These are phyloP conservation scores for Caerostris extrusa DNA, from an alignment of 1,140 invertebrate species.

Conservation along the genomic window DNA sequence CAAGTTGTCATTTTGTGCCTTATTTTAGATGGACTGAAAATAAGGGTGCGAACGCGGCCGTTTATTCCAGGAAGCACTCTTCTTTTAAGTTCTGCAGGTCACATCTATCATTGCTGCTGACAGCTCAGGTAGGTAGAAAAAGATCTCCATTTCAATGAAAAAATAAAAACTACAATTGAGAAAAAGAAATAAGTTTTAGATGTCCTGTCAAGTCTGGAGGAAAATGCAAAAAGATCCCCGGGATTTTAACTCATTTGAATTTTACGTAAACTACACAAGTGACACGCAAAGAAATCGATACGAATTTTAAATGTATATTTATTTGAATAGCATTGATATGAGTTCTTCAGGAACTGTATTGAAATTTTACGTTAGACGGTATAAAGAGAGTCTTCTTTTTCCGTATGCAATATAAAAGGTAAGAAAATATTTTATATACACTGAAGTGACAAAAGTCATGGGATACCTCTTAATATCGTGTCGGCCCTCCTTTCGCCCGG, in stretches of 20 bases:
- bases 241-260: background rate
- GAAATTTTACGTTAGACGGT: background rate
- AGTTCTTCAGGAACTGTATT: background rate
- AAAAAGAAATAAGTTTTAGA: background rate
- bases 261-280: background rate
- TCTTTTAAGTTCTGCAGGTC: conserved; percentile 62
- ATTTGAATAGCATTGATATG: background rate
- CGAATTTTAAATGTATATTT: background rate
- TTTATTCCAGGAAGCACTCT: conserved; percentile 53
- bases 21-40: conserved; percentile 64
- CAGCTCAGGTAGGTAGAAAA: conserved; percentile 43
- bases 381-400: no score
- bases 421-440: no score
- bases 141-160: conserved; percentile 23
- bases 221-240: conserved; percentile 21
- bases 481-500: no score
- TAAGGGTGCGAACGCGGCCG: conserved; percentile 34
- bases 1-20: conserved; percentile 61
- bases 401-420: no score
- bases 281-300: background rate
- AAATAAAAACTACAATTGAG: background rate
- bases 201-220: conserved; percentile 12
- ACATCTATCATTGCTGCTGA: conserved; percentile 60
- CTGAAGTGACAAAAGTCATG: no score
- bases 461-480: no score